Conservation (phyloP, 2,113 vertebrate genomes). For the Madoqua kirkii region DNA sequence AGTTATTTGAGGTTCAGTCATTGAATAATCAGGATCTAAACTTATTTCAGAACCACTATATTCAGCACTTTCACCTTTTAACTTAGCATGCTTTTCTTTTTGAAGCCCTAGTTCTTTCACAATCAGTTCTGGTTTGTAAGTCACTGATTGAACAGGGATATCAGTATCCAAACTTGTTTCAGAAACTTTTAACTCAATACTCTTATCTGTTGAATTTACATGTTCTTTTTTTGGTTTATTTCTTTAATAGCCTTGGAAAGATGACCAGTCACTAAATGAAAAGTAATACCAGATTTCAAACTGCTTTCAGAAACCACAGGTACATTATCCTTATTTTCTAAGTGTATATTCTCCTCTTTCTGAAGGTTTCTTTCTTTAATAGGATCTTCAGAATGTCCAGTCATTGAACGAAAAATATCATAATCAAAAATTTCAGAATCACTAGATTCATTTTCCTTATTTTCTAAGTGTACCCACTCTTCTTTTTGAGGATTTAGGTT, state of each 20-base stretch:
- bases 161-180: slow-evolving; percentile 77
- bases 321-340: slow-evolving; percentile 83
- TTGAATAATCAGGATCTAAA: slow-evolving; percentile 61
- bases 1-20: slow-evolving; percentile 66
- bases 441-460: slow-evolving; percentile 79
- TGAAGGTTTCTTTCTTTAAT: slow-evolving; percentile 79
- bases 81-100: slow-evolving; percentile 82
- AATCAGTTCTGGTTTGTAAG: slow-evolving; percentile 66
- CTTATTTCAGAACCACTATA: slow-evolving; percentile 76
- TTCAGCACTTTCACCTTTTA: slow-evolving; percentile 82
- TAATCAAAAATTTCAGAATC: slow-evolving; percentile 76
- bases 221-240: slow-evolving; percentile 81
- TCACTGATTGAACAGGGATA: slow-evolving; percentile 64
- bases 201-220: slow-evolving; percentile 81
- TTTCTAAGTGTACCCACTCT: slow-evolving; percentile 79
- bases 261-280: slow-evolving; percentile 69
- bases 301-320: slow-evolving; percentile 78
- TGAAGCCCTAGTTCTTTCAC: slow-evolving; percentile 79
- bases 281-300: background rate
- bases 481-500: slow-evolving; percentile 83
- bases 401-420: slow-evolving; percentile 63
- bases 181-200: slow-evolving; percentile 79
- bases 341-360: slow-evolving; percentile 79
- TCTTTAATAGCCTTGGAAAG: slow-evolving; percentile 71
- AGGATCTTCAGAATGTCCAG: slow-evolving; percentile 66